phyloP scores from a whole-genome alignment of 2,113 vertebrate genomes.

The Hippocampus abdominalis region DNA sequence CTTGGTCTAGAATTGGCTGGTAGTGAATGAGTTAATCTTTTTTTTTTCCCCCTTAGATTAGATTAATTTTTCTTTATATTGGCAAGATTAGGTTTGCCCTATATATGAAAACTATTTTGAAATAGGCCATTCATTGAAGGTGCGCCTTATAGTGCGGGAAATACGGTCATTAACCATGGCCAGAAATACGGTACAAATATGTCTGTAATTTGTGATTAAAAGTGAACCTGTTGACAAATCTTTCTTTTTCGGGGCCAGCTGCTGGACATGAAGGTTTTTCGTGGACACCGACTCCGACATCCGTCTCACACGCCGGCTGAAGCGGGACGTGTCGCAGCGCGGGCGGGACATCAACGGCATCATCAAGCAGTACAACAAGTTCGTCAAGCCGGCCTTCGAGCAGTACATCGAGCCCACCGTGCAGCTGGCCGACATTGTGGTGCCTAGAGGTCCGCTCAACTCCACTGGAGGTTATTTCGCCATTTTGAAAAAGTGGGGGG shows the following conservation, averaged over 20 bases:
- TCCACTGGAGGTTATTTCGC: background rate
- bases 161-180: too few species aligned
- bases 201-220: too few species aligned
- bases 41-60: background rate
- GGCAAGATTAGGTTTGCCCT: too few species aligned
- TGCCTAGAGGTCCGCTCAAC: conserved; percentile 79
- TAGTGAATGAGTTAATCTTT: too few species aligned
- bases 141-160: too few species aligned
- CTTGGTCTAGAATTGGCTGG: too few species aligned
- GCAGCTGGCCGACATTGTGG: conserved; percentile 87
- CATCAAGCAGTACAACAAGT: conserved; percentile 90
- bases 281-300: conserved; percentile 91
- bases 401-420: conserved; percentile 90
- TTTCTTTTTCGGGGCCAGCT: conserved; percentile 62
- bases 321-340: conserved; percentile 82
- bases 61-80: too few species aligned
- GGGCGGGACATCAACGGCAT: conserved; percentile 81
- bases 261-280: conserved; percentile 90
- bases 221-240: too few species aligned
- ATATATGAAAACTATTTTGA: too few species aligned
- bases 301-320: conserved; percentile 83
- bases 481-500: background rate
- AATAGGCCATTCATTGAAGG: too few species aligned
- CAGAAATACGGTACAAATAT: too few species aligned
- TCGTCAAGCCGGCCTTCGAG: conserved; percentile 87